phyloP scores from a whole-genome alignment of 2,113 vertebrate species.

The Cryptomyrus ogoouensis region DNA sequence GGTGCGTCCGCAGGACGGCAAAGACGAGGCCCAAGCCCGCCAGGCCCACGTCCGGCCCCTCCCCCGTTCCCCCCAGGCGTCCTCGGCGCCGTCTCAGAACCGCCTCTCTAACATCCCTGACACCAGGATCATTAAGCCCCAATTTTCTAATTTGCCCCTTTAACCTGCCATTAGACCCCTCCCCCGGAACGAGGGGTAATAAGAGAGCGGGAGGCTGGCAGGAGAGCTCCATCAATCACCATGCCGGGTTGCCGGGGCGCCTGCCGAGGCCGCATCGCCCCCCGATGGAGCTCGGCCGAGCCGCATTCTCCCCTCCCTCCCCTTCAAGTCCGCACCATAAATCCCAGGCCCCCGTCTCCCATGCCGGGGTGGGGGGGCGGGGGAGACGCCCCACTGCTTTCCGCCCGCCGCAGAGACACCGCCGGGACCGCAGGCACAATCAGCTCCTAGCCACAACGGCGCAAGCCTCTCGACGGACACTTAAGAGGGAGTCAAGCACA shows the following conservation, averaged over 20 bases:
- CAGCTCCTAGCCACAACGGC: neutral
- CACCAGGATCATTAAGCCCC: conserved; percentile 41
- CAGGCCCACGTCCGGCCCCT: neutral
- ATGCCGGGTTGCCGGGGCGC: too few relatives aligned
- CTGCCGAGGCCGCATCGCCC: neutral
- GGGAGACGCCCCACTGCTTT: neutral
- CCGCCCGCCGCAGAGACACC: neutral
- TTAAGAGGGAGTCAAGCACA: conserved; percentile 21
- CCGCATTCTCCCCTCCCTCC: neutral
- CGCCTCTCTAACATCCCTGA: conserved; percentile 32
- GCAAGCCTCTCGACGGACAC: conserved; percentile 13
- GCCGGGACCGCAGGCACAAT: neutral
- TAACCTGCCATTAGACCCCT: conserved; percentile 42
- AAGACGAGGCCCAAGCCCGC: neutral
- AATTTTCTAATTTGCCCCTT: conserved; percentile 48
- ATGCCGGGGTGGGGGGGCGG: neutral
- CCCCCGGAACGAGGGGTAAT: conserved; percentile 21
- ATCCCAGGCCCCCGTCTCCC: neutral
- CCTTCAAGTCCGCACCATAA: neutral
- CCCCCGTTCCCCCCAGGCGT: conserved; percentile 6
- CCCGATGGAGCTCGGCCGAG: neutral
- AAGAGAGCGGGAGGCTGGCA: conserved; percentile 19
- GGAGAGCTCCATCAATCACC: conserved; percentile 10
- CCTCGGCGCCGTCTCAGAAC: neutral
- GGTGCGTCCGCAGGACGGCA: neutral